These are phyloP conservation scores for Lepidostoma basale DNA, from an alignment of 1,140 invertebrate species.

Conservation along the genomic window DNA sequence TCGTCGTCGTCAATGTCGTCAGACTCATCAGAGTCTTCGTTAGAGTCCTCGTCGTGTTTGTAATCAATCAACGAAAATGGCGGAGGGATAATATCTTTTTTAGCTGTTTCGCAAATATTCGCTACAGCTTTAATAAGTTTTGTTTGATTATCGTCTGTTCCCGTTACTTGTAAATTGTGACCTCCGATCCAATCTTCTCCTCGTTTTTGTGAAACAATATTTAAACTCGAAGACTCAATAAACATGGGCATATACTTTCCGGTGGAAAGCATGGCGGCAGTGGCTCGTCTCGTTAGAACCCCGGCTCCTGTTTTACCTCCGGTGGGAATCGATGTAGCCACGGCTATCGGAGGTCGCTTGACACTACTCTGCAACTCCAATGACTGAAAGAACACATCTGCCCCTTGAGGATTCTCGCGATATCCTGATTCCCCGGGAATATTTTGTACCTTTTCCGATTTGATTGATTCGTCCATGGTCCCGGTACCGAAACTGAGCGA, in stretches of 20 bases:
- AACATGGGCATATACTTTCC: constrained; percentile 22
- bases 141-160: constrained; percentile 62
- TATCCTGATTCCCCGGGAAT: not conserved
- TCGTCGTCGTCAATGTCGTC: constrained; percentile 68
- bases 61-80: constrained; percentile 55
- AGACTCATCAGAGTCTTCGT: constrained; percentile 60
- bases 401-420: constrained; percentile 63
- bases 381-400: constrained; percentile 85
- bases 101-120: constrained; percentile 61
- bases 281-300: constrained; percentile 54
- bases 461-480: constrained; percentile 49
- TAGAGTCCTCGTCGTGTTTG: constrained; percentile 63
- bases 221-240: not conserved
- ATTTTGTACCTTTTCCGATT: constrained; percentile 41
- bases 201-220: constrained; percentile 45
- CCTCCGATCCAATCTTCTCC: constrained; percentile 67
- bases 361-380: constrained; percentile 80
- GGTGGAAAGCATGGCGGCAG: constrained; percentile 50
- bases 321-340: constrained; percentile 51
- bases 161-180: constrained; percentile 60
- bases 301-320: constrained; percentile 55
- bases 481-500: constrained; percentile 50
- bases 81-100: constrained; percentile 55
- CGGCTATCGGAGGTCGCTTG: constrained; percentile 59
- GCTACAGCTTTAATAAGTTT: constrained; percentile 67